Percentiles rank a stretch among this genome's conserved stretches.
Conservation (phyloP, 2,113 vertebrate species). For the Laticauda colubrina region DNA sequence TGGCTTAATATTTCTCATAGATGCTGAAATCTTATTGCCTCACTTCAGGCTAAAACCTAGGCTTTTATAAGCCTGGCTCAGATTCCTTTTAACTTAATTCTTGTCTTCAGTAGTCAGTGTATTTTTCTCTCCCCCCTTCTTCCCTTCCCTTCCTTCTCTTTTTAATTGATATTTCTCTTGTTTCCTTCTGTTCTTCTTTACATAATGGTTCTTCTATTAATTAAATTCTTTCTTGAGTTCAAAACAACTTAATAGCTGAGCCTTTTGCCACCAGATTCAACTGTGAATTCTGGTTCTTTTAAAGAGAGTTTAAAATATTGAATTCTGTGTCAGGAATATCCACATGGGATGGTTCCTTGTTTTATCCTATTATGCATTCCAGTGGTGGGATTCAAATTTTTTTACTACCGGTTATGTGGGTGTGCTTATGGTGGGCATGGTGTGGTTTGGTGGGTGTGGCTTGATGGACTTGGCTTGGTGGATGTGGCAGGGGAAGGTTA, state of each 20-base stretch:
- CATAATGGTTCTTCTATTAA: neutral
- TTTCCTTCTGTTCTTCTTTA: neutral
- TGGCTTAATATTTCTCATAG: neutral
- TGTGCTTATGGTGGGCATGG: too few relatives aligned
- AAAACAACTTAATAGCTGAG: neutral
- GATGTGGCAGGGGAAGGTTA: too few relatives aligned
- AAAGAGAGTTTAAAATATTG: neutral
- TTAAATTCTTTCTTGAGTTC: neutral
- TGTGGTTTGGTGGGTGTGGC: too few relatives aligned
- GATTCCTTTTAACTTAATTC: neutral
- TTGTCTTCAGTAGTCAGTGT: neutral
- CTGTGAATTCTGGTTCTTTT: neutral
- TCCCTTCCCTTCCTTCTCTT: neutral
- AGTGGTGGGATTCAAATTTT: too few relatives aligned
- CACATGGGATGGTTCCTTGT: neutral
- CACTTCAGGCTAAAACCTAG: neutral
- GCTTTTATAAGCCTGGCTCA: neutral
- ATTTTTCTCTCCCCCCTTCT: neutral
- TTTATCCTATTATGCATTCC: neutral
- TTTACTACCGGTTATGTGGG: too few relatives aligned
- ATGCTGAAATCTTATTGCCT: neutral
- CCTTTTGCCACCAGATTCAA: neutral
- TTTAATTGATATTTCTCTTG: neutral
- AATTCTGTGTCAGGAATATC: neutral
- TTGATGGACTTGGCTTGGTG: too few relatives aligned